Percentiles rank a stretch among this genome's conserved stretches.
Conservation (phyloP, 2,888 invertebrate species). For the Podabrus alpinus region DNA sequence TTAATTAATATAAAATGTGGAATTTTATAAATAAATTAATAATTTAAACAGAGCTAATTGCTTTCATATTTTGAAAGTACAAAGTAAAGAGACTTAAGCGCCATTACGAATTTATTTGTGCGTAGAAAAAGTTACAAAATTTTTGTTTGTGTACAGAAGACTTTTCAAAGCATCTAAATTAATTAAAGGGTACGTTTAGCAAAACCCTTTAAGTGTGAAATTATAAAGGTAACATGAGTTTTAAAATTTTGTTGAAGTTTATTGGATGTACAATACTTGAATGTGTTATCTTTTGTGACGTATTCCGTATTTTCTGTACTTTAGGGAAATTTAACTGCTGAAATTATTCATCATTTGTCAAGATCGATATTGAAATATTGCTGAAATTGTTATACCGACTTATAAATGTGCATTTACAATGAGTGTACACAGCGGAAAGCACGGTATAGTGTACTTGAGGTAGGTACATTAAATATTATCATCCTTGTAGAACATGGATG, state of each 20-base stretch:
- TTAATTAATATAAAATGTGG: neutral
- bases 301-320: neutral
- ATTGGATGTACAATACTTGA: neutral
- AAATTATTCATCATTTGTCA: constrained; percentile 10
- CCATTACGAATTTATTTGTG: neutral
- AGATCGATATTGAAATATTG: constrained; percentile 13
- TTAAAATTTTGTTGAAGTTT: neutral
- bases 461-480: neutral
- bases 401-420: neutral
- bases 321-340: constrained; percentile 9
- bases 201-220: neutral
- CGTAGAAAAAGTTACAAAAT: neutral
- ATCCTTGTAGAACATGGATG: neutral
- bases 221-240: neutral
- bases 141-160: neutral
- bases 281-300: constrained; percentile 8
- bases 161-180: neutral
- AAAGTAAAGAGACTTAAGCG: neutral
- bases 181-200: neutral
- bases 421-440: neutral
- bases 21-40: neutral
- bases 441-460: neutral
- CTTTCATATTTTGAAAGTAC: neutral
- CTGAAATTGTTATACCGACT: neutral
- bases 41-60: neutral